Percentiles rank a stretch among this genome's conserved stretches.
phyloP scores from a whole-genome alignment of 2,113 vertebrate genomes.

The Ctenodactylus gundi region DNA sequence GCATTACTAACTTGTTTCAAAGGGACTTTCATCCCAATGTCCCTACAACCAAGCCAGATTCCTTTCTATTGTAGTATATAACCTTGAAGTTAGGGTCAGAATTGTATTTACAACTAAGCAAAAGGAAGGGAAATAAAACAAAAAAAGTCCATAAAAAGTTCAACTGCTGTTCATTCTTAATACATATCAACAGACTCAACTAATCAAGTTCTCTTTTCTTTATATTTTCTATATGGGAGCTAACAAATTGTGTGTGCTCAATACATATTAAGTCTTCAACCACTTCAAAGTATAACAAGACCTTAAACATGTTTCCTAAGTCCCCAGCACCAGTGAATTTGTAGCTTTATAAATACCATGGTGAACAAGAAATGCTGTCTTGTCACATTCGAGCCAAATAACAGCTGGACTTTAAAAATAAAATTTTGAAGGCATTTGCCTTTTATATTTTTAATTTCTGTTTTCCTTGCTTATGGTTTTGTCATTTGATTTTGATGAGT shows the following conservation, averaged over 20 bases:
- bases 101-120: not conserved
- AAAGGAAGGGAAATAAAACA: not conserved
- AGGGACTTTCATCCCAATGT: not conserved
- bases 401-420: constrained; percentile 83
- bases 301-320: constrained; percentile 69
- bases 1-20: constrained; percentile 15
- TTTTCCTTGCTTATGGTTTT: constrained; percentile 77
- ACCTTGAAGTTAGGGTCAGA: not conserved
- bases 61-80: not conserved
- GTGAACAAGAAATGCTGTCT: constrained; percentile 80
- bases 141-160: constrained; percentile 38
- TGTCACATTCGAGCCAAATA: constrained; percentile 81
- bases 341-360: constrained; percentile 79
- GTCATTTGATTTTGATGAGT: constrained; percentile 79
- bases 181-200: constrained; percentile 25
- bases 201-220: constrained; percentile 18
- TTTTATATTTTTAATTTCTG: constrained; percentile 82
- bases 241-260: not conserved
- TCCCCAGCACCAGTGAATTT: constrained; percentile 63
- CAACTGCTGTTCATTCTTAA: constrained; percentile 54
- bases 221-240: not conserved
- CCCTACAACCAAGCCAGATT: not conserved
- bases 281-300: constrained; percentile 60
- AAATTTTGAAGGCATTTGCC: constrained; percentile 80
- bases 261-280: constrained; percentile 48